phyloP scores from a whole-genome alignment of 2,888 invertebrate genomes.

The Drosophila cognata region DNA sequence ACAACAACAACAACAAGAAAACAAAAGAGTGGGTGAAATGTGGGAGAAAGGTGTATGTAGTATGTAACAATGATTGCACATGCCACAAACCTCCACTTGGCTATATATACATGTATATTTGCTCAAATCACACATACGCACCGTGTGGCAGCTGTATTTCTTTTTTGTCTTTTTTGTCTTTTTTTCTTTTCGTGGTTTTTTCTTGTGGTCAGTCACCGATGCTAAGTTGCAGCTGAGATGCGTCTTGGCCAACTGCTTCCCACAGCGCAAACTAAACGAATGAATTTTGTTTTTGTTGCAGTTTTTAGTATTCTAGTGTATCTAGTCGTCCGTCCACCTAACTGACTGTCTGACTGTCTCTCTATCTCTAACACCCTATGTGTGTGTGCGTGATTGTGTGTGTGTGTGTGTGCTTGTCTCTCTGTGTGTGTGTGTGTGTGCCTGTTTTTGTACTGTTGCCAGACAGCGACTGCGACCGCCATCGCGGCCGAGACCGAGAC shows the following conservation, averaged over 20 bases:
- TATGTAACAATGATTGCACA: constrained; percentile 20
- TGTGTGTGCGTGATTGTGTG: not conserved
- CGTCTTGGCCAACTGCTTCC: constrained; percentile 71
- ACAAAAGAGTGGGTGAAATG: not conserved
- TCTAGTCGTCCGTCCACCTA: constrained; percentile 15
- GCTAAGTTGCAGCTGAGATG: constrained; percentile 48
- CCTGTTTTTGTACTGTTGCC: constrained; percentile 47
- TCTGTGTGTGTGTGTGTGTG: constrained; percentile 2
- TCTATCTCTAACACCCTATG: constrained; percentile 13
- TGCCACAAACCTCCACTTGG: constrained; percentile 32
- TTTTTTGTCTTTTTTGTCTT: not conserved
- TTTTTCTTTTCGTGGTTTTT: not conserved
- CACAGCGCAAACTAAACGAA: constrained; percentile 64
- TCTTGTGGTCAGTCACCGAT: constrained; percentile 50
- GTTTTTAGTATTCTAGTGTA: constrained; percentile 42
- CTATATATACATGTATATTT: not conserved
- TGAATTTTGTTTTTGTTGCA: constrained; percentile 64
- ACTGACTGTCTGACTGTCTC: constrained; percentile 25
- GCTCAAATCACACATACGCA: constrained; percentile 45
- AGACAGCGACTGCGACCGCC: constrained; percentile 51
- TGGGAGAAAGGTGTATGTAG: constrained; percentile 17
- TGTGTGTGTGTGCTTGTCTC: not conserved
- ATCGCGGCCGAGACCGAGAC: constrained; percentile 49
- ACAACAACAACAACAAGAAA: not conserved
- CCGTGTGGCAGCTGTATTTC: constrained; percentile 21